Percentiles rank a stretch among this genome's conserved stretches.
Conservation (phyloP, 2,888 invertebrate genomes). For the Autographa gamma region DNA sequence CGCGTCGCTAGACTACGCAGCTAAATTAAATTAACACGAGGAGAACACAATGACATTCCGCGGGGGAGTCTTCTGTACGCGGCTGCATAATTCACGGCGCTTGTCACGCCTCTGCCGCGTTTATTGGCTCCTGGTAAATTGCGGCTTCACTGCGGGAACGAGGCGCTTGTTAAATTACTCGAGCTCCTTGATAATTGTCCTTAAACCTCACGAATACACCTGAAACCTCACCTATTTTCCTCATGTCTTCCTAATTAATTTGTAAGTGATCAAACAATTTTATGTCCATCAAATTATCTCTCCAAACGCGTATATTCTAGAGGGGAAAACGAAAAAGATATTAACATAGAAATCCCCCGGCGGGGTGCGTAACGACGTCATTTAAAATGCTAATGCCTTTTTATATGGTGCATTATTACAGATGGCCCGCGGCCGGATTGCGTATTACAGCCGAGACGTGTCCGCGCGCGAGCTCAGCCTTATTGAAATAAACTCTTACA, state of each 20-base stretch:
- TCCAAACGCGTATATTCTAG: constrained; percentile 25
- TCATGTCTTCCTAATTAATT: constrained; percentile 34
- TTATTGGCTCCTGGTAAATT: constrained; percentile 68
- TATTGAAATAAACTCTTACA: constrained; percentile 55
- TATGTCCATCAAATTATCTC: constrained; percentile 28
- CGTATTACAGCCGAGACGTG: constrained; percentile 38
- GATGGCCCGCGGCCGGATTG: constrained; percentile 52
- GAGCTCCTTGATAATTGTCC: constrained; percentile 49
- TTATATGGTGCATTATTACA: constrained; percentile 65
- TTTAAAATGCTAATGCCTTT: constrained; percentile 74
- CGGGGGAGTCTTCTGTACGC: constrained; percentile 57
- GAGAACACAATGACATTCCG: constrained; percentile 69
- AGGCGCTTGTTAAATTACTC: constrained; percentile 54
- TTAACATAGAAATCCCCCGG: constrained; percentile 51
- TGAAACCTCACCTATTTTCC: constrained; percentile 22
- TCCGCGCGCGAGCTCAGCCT: constrained; percentile 36
- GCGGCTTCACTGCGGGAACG: constrained; percentile 40
- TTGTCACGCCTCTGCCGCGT: constrained; percentile 61
- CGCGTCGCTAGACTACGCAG: constrained; percentile 67
- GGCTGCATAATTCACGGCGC: constrained; percentile 69
- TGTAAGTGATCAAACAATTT: constrained; percentile 27
- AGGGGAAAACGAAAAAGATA: constrained; percentile 44
- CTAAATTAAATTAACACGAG: constrained; percentile 83
- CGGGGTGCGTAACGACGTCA: constrained; percentile 56
- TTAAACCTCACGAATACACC: constrained; percentile 24